phyloP scores from a whole-genome alignment of 2,113 vertebrate species.

The Nannospalax galili region DNA sequence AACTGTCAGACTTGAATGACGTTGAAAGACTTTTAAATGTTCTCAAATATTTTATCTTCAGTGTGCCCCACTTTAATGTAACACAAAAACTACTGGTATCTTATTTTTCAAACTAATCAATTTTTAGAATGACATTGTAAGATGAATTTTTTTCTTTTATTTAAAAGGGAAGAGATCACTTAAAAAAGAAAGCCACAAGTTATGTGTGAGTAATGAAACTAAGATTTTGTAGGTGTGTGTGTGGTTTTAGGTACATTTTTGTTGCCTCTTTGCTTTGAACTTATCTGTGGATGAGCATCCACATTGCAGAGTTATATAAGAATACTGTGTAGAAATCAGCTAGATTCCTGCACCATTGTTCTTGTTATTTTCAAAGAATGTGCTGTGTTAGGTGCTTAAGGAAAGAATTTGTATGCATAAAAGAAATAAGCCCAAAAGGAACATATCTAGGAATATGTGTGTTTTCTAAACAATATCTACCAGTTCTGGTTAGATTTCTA shows the following conservation, averaged over 20 bases:
- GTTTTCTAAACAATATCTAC: background rate
- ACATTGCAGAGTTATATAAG: background rate
- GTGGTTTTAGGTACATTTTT: background rate
- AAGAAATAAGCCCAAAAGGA: background rate
- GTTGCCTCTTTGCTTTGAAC: background rate
- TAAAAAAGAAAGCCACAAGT: background rate
- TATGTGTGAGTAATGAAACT: background rate
- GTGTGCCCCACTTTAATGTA: constrained; percentile 31
- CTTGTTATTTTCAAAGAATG: background rate
- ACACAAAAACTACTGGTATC: background rate
- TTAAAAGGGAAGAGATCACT: background rate
- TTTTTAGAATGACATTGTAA: background rate
- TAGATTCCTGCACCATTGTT: background rate
- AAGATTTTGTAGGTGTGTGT: background rate
- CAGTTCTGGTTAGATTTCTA: background rate
- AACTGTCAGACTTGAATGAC: background rate
- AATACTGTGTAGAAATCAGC: background rate
- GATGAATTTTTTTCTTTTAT: constrained; percentile 36
- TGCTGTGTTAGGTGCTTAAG: background rate
- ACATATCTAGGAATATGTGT: background rate
- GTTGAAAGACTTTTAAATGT: constrained; percentile 48
- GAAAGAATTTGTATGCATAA: background rate
- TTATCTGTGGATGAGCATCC: background rate
- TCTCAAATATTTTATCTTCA: constrained; percentile 55
- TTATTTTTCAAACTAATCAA: constrained; percentile 46